Evolutionary conservation across 2,888 invertebrate genomes (phyloP), one percentile per base, ranked within the genome.

Genomic region (Herminia tarsipennalis): DNA sequence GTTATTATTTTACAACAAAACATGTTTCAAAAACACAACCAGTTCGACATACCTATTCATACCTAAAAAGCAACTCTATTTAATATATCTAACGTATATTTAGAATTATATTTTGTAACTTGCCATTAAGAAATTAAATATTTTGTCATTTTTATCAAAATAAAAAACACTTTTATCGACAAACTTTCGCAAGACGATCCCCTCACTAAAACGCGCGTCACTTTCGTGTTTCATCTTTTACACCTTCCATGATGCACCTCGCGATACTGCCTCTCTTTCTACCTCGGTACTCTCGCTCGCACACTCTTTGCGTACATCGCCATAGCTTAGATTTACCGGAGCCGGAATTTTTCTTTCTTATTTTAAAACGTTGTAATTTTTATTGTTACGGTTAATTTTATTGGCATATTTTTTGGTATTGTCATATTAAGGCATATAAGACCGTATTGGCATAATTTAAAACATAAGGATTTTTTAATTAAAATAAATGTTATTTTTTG

Each of bases 161-260:
- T n/a, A n/a, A 16, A 14, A 29, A 13, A 2, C 6, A 32, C 1
- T 13, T 18, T 13, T 21, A 45, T 52, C 59, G 58, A 61, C 33
- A 60, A 48, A 32, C 2, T 42, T 64, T 64, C 39, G 63, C 66
- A 44, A 40, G 38, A 9, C 18, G 2, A 0, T 10, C 63, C 41
- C 88, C 72, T 60, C 86, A 76, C 87, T 87, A 83, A 74, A 78
- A 52, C 68, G 62, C 76, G 81, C 86, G 85, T 88, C 90, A 88
- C 86, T 85, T 90, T 86, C 79, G 88, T 88, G 87, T 83, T 86
- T 83, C 88, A 87, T 88, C 88, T 88, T 64, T 89, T 88, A 88
- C 90, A 90, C 90, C 89, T 88, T 79, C 78, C 76, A 76, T 76
- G 83, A 83, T 84, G 86, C 84, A 83, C 81, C 80, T 68, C 62